Percentiles rank a stretch among this genome's conserved stretches.
Evolutionary conservation across 2,888 invertebrate species (phyloP).

Genomic region (Hypsopygia costalis): DNA sequence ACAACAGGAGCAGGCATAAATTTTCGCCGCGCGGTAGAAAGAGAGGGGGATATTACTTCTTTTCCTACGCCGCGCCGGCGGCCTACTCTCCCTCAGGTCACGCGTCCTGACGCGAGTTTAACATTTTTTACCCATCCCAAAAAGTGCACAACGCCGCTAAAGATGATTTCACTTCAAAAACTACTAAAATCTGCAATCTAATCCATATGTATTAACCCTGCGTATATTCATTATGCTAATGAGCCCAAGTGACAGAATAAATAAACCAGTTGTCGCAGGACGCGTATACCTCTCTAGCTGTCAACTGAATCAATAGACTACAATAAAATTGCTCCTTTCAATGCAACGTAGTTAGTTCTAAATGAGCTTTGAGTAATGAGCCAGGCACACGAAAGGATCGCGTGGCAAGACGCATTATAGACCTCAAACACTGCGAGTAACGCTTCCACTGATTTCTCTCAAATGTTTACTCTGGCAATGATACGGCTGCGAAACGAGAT

Average conservation of each 20-base stretch:
- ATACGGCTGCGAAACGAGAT: not conserved
- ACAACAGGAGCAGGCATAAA: too few relatives aligned
- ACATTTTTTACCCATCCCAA: too few relatives aligned
- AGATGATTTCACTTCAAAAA: too few relatives aligned
- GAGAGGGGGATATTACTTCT: too few relatives aligned
- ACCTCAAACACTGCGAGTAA: conserved; percentile 22
- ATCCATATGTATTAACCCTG: too few relatives aligned
- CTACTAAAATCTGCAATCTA: too few relatives aligned
- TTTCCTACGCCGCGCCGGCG: too few relatives aligned
- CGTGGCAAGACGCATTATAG: conserved; percentile 60
- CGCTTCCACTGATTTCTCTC: conserved; percentile 38
- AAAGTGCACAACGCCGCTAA: too few relatives aligned
- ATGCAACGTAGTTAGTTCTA: conserved; percentile 72
- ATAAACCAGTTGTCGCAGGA: conserved; percentile 53
- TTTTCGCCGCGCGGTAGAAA: too few relatives aligned
- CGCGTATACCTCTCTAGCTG: conserved; percentile 51
- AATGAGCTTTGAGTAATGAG: conserved; percentile 78
- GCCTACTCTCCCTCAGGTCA: too few relatives aligned
- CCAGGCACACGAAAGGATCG: conserved; percentile 62
- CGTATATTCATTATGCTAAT: conserved; percentile 43
- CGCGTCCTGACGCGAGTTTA: too few relatives aligned
- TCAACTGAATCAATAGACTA: conserved; percentile 75
- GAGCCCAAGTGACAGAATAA: conserved; percentile 54
- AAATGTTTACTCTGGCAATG: conserved; percentile 18
- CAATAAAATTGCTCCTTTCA: conserved; percentile 74